Conservation (phyloP, 2,113 vertebrate species). For the Crotalus tigris region DNA sequence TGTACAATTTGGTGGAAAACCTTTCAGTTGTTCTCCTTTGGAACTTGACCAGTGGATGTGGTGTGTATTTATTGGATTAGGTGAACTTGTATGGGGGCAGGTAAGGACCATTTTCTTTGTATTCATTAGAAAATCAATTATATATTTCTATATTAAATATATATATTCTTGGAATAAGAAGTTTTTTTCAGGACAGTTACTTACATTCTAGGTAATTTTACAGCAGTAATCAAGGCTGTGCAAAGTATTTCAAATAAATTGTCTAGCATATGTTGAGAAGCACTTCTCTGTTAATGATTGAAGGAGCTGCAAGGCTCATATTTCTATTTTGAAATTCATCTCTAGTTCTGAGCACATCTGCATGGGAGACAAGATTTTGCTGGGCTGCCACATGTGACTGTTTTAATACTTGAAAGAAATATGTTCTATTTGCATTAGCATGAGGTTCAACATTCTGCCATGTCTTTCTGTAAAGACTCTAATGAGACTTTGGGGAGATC, state of each 20-base stretch:
- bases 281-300: not conserved
- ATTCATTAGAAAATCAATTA: not conserved
- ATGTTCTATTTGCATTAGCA: not conserved
- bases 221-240: not conserved
- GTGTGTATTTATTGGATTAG: conserved; percentile 96
- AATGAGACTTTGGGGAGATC: not conserved
- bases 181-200: not conserved
- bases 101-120: conserved; percentile 67
- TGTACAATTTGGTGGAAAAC: conserved; percentile 96
- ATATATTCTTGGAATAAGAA: not conserved
- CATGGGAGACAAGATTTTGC: not conserved
- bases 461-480: not conserved
- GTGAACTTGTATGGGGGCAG: conserved; percentile 98
- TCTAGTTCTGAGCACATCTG: not conserved
- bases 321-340: not conserved
- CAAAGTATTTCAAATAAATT: not conserved
- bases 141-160: not conserved
- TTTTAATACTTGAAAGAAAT: not conserved
- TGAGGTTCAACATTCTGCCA: not conserved
- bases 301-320: not conserved
- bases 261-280: not conserved
- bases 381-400: not conserved
- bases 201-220: not conserved
- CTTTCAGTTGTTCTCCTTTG: conserved; percentile 93
- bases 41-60: conserved; percentile 97